A percentile compares a stretch with the other conserved stretches of the same genome.
Evolutionary conservation across 2,888 invertebrate species (phyloP).

Genomic region (Drosophila peninsularis): DNA sequence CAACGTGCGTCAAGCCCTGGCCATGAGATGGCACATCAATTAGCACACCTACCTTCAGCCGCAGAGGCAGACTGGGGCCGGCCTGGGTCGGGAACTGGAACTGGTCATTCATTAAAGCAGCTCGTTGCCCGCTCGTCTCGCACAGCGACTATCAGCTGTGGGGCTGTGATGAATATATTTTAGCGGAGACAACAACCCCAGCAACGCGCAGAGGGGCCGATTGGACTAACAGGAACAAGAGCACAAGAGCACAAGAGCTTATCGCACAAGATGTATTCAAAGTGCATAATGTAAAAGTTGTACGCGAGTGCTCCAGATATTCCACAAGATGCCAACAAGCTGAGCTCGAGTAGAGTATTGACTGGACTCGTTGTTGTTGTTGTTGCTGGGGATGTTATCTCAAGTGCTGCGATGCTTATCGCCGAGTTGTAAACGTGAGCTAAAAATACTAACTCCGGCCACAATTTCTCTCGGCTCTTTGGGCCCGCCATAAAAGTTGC

Average conservation of each 20-base stretch:
- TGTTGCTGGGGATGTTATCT: conserved; percentile 64
- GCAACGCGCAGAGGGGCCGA: background rate
- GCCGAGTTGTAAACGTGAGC: conserved; percentile 72
- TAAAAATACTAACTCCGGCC: conserved; percentile 66
- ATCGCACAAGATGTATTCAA: conserved; percentile 77
- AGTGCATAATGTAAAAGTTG: conserved; percentile 77
- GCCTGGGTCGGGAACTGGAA: conserved; percentile 39
- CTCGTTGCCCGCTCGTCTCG: conserved; percentile 13
- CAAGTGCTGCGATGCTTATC: conserved; percentile 77
- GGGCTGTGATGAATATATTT: conserved; percentile 72
- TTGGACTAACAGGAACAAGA: conserved; percentile 47
- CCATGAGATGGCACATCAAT: conserved; percentile 74
- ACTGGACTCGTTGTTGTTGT: conserved; percentile 31
- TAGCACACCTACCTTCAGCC: conserved; percentile 69
- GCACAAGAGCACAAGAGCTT: conserved; percentile 52
- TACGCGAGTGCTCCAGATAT: conserved; percentile 74
- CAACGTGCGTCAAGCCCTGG: conserved; percentile 54
- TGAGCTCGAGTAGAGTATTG: conserved; percentile 14
- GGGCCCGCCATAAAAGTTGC: conserved; percentile 66
- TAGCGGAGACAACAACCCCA: conserved; percentile 64
- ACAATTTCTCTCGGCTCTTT: conserved; percentile 41
- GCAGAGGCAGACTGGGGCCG: conserved; percentile 5
- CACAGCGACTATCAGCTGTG: conserved; percentile 62
- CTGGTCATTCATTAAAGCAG: conserved; percentile 72
- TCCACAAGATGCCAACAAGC: conserved; percentile 55